A percentile compares a stretch with the other conserved stretches of the same genome.
phyloP scores from a whole-genome alignment of 1,140 invertebrate species.

The Solenopsis invicta region DNA sequence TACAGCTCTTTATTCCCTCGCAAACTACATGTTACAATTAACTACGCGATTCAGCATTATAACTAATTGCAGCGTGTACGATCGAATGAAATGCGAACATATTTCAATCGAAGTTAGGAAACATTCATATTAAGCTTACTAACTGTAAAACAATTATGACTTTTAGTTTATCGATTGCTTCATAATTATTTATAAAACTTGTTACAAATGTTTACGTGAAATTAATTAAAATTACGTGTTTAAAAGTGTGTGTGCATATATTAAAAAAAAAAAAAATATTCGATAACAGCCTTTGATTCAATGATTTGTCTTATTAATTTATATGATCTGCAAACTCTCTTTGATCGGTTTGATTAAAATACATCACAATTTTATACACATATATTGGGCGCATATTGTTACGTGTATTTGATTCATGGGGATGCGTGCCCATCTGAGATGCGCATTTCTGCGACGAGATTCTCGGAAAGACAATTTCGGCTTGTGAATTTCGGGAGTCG shows the following conservation, averaged over 20 bases:
- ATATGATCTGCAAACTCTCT: background rate
- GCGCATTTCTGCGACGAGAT: conserved; percentile 41
- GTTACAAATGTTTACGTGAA: background rate
- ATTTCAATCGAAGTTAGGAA: conserved; percentile 11
- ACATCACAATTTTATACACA: background rate
- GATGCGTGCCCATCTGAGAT: background rate
- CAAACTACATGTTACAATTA: conserved; percentile 40
- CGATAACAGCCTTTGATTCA: background rate
- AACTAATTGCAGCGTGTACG: conserved; percentile 24
- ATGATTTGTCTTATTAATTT: background rate
- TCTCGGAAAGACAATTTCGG: conserved; percentile 73
- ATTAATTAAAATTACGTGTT: background rate
- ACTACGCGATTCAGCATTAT: background rate
- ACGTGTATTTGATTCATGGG: background rate
- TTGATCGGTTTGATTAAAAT: background rate
- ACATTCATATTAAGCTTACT: background rate
- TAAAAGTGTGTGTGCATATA: background rate
- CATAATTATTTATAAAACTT: background rate
- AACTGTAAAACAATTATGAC: background rate
- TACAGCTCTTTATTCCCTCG: conserved; percentile 15
- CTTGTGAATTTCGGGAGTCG: conserved; percentile 54
- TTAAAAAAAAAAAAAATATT: conserved; percentile 3
- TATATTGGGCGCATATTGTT: background rate
- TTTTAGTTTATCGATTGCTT: too few species aligned
- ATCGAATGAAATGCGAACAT: background rate